A percentile compares a stretch with the other conserved stretches of the same genome.
Conservation (phyloP, 2,888 invertebrate genomes). For the Eristalinus sepulchralis region DNA sequence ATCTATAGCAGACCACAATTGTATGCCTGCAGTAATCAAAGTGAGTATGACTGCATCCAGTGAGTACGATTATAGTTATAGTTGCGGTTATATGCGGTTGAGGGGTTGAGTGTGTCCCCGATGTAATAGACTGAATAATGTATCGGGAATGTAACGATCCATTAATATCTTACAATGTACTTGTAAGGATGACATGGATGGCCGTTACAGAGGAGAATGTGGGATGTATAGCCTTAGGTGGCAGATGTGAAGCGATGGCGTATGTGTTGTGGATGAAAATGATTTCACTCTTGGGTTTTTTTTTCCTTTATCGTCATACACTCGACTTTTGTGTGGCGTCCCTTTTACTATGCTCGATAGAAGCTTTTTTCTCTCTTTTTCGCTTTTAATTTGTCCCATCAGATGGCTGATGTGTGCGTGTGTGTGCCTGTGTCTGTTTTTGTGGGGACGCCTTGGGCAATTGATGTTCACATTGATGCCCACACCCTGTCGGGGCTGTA, state of each 20-base stretch:
- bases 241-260: background rate
- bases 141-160: conserved; percentile 5
- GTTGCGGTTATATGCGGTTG: background rate
- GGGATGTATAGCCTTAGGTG: conserved; percentile 5
- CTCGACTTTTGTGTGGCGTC: background rate
- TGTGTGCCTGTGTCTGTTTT: background rate
- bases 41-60: conserved; percentile 38
- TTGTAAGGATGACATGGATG: background rate
- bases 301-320: background rate
- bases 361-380: background rate
- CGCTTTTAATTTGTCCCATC: background rate
- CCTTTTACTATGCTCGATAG: background rate
- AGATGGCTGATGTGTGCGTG: background rate
- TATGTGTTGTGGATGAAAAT: background rate
- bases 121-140: conserved; percentile 5
- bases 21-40: conserved; percentile 40
- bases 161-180: conserved; percentile 3
- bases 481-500: background rate
- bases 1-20: conserved; percentile 50
- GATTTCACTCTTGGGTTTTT: conserved; percentile 13
- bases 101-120: background rate
- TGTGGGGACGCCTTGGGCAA: background rate
- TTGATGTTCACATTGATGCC: background rate
- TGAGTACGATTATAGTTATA: background rate
- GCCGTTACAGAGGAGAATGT: background rate